These are phyloP conservation scores for Drosophila kuntzei DNA, from an alignment of 2,888 invertebrate species.

Conservation along the genomic window DNA sequence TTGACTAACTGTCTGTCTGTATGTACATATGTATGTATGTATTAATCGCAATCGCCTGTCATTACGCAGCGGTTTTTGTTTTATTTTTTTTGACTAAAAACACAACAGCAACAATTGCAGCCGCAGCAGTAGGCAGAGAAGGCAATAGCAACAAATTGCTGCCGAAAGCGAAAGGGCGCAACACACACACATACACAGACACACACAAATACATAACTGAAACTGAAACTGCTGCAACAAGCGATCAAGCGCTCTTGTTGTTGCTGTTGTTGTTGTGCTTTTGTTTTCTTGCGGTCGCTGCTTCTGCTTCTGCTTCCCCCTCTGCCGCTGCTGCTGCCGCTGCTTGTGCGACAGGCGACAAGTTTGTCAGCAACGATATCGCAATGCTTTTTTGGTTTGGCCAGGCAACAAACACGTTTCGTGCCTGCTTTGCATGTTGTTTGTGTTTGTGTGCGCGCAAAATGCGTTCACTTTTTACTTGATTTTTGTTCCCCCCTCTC, in stretches of 20 bases:
- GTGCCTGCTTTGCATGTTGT: slow-evolving; percentile 41
- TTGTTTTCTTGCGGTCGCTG: slow-evolving; percentile 47
- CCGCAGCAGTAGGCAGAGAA: slow-evolving; percentile 21
- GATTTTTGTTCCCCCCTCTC: background rate
- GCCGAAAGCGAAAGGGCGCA: slow-evolving; percentile 79
- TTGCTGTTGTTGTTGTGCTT: slow-evolving; percentile 36
- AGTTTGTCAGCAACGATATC: slow-evolving; percentile 51
- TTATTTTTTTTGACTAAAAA: slow-evolving; percentile 24
- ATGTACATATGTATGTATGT: background rate
- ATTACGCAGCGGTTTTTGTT: slow-evolving; percentile 53
- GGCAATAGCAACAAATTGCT: slow-evolving; percentile 55
- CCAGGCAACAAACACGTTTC: slow-evolving; percentile 48
- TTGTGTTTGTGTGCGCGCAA: slow-evolving; percentile 22
- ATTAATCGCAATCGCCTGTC: slow-evolving; percentile 36
- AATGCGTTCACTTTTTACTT: slow-evolving; percentile 50
- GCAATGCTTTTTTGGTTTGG: slow-evolving; percentile 11
- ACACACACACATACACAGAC: slow-evolving; percentile 27
- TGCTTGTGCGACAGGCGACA: slow-evolving; percentile 55
- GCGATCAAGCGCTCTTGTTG: slow-evolving; percentile 31
- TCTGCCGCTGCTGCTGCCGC: background rate
- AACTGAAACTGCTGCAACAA: slow-evolving; percentile 59
- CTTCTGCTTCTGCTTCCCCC: slow-evolving; percentile 26
- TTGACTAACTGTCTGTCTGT: no score
- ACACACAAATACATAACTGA: slow-evolving; percentile 35
- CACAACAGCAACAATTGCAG: slow-evolving; percentile 16